Base-by-base conservation (phyloP, 2,888 invertebrate genomes). In the Perdita meconis region DNA sequence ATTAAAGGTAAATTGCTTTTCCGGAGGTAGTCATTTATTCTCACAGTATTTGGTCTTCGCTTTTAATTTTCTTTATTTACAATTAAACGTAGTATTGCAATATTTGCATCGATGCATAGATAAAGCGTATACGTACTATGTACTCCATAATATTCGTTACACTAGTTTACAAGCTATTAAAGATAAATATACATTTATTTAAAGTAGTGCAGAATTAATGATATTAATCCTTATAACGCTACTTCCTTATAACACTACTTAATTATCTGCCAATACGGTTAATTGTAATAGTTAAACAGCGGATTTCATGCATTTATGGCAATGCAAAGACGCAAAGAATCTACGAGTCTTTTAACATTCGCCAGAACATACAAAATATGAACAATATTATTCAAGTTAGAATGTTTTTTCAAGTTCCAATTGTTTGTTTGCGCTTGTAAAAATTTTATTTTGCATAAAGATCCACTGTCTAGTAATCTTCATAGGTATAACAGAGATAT, bases 21-120 rank as follows among this genome's bases (percentile, higher is more conserved):
- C n/a, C n/a, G 13, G 50, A 69, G 73, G 61, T 69, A 69, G 61
- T 61, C 13, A 8, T 73, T 69, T 69, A 73, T 73, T 69, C 40
- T 44, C 13, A 69, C n/a, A 61, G 42, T 42, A 61, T 19, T 66
- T 63, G 61, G 61, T 76, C 57, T 36, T 65, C 13, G 19, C 24
- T 47, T 60, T 13, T 2, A 53, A 53, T 55, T 30, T 36, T 42
- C 8, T 42, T 13, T 5, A n/a, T 30, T 51, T 30, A 22, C 30
- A 24, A 38, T 24, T 38, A 38, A 38, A 50, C 24, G 40, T 26
- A 60, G 50, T 40, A 51, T 60, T 63, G 50, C 12, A 50, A 42
- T 60, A 68, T 0, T n/a, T 50, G 40, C 22, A 34, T 42, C 34
- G 36, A 26, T 30, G 12, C 19, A 8, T 12, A 10, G 30, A 22